Evolutionary conservation across 2,888 invertebrate genomes (phyloP).

Genomic region (Mongoloraphidia duomilia): DNA sequence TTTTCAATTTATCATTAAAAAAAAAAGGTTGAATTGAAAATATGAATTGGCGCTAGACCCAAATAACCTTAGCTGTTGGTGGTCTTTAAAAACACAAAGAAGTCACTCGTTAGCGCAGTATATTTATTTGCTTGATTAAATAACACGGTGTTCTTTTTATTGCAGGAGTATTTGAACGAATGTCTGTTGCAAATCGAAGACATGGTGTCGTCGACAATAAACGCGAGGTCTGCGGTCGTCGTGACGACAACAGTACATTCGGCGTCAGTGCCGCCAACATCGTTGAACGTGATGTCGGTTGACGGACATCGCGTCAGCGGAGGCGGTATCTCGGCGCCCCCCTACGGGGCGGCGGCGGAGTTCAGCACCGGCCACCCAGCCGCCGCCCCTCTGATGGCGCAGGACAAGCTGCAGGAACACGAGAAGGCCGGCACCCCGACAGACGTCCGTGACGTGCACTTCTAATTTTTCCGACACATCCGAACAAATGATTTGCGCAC

Average conservation of each 20-base stretch:
- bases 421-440: conserved; percentile 70
- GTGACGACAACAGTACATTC: conserved; percentile 30
- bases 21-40: too few relatives aligned
- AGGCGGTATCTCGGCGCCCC: conserved; percentile 4
- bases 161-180: conserved; percentile 64
- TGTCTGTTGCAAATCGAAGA: conserved; percentile 69
- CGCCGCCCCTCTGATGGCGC: conserved; percentile 21
- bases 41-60: too few relatives aligned
- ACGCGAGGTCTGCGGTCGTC: conserved; percentile 26
- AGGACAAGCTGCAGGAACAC: conserved; percentile 40
- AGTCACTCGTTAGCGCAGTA: too few relatives aligned
- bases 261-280: conserved; percentile 2
- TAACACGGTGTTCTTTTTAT: conserved; percentile 18
- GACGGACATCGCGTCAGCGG: conserved; percentile 9
- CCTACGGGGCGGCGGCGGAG: conserved; percentile 19
- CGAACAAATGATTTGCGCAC: background rate
- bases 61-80: too few relatives aligned
- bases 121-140: background rate
- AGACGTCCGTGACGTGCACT: conserved; percentile 73
- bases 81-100: too few relatives aligned
- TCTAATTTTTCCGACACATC: conserved; percentile 30
- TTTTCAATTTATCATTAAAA: too few relatives aligned
- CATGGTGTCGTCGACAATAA: conserved; percentile 50
- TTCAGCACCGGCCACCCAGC: conserved; percentile 20
- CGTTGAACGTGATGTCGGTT: background rate